phyloP scores from a whole-genome alignment of 1,140 invertebrate species.

The Dermatophagoides farinae region DNA sequence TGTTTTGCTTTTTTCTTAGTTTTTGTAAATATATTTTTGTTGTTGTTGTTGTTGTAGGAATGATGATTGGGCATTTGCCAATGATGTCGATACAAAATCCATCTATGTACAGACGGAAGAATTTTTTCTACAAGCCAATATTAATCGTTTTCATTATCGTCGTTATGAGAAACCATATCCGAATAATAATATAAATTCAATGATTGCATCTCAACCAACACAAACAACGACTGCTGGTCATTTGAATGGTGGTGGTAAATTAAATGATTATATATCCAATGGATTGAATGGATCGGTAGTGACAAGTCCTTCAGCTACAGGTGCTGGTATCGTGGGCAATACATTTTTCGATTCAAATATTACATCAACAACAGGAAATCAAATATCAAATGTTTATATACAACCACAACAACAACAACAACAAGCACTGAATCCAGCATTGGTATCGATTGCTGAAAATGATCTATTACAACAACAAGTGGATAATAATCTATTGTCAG shows the following conservation, averaged over 20 bases:
- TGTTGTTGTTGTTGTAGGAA: slow-evolving; percentile 31
- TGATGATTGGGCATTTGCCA: slow-evolving; percentile 99
- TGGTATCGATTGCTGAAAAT: neutral
- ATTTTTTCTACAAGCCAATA: slow-evolving; percentile 69
- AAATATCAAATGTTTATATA: neutral
- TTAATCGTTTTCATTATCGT: slow-evolving; percentile 84
- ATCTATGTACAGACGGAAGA: slow-evolving; percentile 99
- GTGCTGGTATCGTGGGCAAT: no score
- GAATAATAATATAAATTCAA: slow-evolving; percentile 9
- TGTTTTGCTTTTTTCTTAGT: neutral
- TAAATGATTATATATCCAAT: no score
- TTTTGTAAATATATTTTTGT: neutral
- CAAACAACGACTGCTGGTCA: no score
- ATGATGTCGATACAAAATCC: slow-evolving; percentile 86
- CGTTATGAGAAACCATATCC: slow-evolving; percentile 40
- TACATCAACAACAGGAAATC: slow-evolving; percentile 17
- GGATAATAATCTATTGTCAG: slow-evolving; percentile 61
- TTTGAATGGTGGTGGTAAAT: no score
- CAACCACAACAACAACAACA: no score
- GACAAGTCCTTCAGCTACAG: neutral
- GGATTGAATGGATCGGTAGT: neutral
- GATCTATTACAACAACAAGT: slow-evolving; percentile 42
- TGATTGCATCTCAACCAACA: neutral
- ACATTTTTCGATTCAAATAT: neutral
- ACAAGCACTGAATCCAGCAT: neutral